phyloP scores from a whole-genome alignment of 2,888 invertebrate genomes.

The Hypsopygia costalis region DNA sequence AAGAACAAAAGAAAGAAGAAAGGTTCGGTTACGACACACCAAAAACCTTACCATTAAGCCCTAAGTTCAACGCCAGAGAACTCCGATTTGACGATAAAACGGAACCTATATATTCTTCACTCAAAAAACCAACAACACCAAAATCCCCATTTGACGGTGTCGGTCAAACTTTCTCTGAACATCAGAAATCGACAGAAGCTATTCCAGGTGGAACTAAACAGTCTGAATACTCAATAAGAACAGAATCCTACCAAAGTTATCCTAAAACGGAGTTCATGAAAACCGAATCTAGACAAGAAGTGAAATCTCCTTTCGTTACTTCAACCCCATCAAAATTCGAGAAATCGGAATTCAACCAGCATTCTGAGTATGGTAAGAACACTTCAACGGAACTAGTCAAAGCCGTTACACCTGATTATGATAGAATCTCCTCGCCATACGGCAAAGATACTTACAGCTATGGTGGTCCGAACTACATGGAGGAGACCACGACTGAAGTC shows the following conservation, averaged over 20 bases:
- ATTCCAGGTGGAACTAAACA: slow-evolving; percentile 70
- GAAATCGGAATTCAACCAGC: no score
- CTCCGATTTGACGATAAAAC: slow-evolving; percentile 66
- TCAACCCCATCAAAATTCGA: slow-evolving; percentile 54
- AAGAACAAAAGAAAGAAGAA: slow-evolving; percentile 58
- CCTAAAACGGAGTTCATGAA: slow-evolving; percentile 62
- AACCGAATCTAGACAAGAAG: slow-evolving; percentile 52
- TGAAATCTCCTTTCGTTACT: slow-evolving; percentile 59
- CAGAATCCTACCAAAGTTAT: slow-evolving; percentile 63
- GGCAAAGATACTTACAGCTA: slow-evolving; percentile 60
- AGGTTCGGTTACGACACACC: slow-evolving; percentile 59
- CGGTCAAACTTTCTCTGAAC: slow-evolving; percentile 64
- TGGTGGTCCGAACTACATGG: slow-evolving; percentile 68
- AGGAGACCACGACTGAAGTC: slow-evolving; percentile 75
- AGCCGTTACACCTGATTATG: slow-evolving; percentile 61
- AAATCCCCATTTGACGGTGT: slow-evolving; percentile 54
- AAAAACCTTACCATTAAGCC: slow-evolving; percentile 58
- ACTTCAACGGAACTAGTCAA: slow-evolving; percentile 57
- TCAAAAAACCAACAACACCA: slow-evolving; percentile 47
- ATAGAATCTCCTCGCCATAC: slow-evolving; percentile 65
- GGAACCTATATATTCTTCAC: slow-evolving; percentile 63
- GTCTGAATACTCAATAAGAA: slow-evolving; percentile 59
- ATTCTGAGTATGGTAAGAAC: slow-evolving; percentile 28
- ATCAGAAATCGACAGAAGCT: slow-evolving; percentile 64
- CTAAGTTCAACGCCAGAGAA: slow-evolving; percentile 74